A percentile compares a stretch with the other conserved stretches of the same genome.
Conservation (phyloP, 2,113 vertebrate genomes). For the Calidris pygmaea region DNA sequence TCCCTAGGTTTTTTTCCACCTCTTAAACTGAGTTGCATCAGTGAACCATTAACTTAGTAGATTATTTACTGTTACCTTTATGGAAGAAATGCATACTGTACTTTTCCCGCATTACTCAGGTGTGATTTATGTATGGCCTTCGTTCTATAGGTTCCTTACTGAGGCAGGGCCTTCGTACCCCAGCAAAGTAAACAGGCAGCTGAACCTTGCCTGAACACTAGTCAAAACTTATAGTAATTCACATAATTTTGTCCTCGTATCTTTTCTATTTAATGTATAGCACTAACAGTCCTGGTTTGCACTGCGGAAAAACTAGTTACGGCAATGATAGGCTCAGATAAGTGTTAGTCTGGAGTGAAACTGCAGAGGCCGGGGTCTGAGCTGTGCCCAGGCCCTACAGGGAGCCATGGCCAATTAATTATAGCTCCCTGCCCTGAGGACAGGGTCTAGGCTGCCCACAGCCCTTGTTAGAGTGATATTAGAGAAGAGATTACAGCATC, state of each 20-base stretch:
- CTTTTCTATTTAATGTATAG: not conserved
- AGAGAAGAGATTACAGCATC: not conserved
- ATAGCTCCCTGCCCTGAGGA: not conserved
- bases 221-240: not conserved
- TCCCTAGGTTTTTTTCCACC: not conserved
- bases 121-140: not conserved
- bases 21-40: conserved; percentile 34
- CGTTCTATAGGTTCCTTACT: not conserved
- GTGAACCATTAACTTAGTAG: conserved; percentile 64
- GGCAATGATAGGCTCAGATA: not conserved
- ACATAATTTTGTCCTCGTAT: not conserved
- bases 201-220: not conserved
- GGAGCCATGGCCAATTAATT: not conserved
- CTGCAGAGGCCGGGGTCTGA: not conserved
- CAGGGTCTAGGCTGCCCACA: not conserved
- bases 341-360: not conserved
- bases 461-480: not conserved
- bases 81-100: conserved; percentile 39
- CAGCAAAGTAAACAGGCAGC: not conserved
- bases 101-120: not conserved
- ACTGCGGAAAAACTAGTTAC: not conserved
- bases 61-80: conserved; percentile 55
- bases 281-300: not conserved
- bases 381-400: not conserved
- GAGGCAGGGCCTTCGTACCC: not conserved